phyloP scores from a whole-genome alignment of 1,140 invertebrate genomes.

The Brachionus sp. region DNA sequence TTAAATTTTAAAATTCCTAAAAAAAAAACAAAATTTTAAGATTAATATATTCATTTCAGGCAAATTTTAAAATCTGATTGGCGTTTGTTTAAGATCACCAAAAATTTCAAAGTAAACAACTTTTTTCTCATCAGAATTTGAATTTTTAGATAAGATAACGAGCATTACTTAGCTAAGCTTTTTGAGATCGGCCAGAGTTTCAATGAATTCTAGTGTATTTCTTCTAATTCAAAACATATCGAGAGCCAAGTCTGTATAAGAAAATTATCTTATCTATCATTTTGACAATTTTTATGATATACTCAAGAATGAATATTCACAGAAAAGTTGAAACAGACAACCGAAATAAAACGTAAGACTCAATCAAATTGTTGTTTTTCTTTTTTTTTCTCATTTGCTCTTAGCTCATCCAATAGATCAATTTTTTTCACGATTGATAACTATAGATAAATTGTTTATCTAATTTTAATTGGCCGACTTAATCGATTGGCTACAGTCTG shows the following conservation, averaged over 20 bases:
- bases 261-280: background rate
- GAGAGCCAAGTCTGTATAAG: background rate
- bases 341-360: background rate
- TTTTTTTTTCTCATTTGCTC: background rate
- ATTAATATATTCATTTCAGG: slow-evolving; percentile 31
- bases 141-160: slow-evolving; percentile 24
- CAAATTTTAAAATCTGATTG: background rate
- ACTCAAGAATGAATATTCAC: background rate
- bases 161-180: slow-evolving; percentile 1
- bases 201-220: background rate
- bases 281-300: background rate
- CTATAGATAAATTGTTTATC: background rate
- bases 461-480: background rate
- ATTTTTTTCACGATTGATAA: background rate
- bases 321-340: background rate
- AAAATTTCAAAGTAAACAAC: slow-evolving; percentile 5
- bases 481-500: background rate
- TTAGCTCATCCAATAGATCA: slow-evolving; percentile 12
- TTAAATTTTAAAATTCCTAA: no score
- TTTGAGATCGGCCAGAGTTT: background rate
- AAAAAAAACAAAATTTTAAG: background rate
- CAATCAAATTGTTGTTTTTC: background rate
- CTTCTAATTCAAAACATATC: background rate
- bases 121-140: background rate
- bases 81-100: background rate